Conservation (phyloP, 2,113 vertebrate species). For the Poecilia latipinna region DNA sequence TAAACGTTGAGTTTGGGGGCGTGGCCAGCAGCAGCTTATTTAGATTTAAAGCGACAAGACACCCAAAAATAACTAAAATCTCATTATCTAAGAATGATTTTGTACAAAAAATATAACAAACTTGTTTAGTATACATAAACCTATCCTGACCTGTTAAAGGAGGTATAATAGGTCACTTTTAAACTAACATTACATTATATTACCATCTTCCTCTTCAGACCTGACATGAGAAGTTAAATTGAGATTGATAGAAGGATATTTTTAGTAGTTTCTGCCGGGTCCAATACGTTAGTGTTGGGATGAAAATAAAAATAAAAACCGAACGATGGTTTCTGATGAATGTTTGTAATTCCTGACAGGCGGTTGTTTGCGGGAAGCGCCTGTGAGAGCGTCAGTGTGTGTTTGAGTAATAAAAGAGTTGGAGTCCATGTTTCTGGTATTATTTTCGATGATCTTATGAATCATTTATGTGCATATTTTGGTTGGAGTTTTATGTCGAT, state of each 20-base stretch:
- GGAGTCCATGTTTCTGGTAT: constrained; percentile 32
- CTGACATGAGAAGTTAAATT: constrained; percentile 21
- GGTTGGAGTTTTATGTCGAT: constrained; percentile 19
- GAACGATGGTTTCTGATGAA: constrained; percentile 36
- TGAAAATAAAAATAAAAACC: neutral
- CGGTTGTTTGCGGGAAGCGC: constrained; percentile 23
- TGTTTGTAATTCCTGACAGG: constrained; percentile 46
- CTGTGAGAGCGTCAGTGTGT: neutral
- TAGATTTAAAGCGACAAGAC: no score
- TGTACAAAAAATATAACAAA: no score
- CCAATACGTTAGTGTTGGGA: neutral
- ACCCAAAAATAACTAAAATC: no score
- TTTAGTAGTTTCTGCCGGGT: constrained; percentile 1
- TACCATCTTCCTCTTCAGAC: constrained; percentile 10
- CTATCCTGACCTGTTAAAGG: no score
- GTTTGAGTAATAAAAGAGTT: constrained; percentile 10
- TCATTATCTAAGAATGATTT: no score
- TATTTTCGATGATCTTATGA: constrained; percentile 43
- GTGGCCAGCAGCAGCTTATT: no score
- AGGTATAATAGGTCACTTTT: no score
- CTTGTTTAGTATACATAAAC: no score
- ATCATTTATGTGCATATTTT: constrained; percentile 61
- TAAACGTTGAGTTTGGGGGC: no score
- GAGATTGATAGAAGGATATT: neutral
- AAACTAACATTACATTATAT: neutral